Evolutionary conservation across 2,113 vertebrate genomes (phyloP).

Genomic region (Forbesichthys papilliferus): DNA sequence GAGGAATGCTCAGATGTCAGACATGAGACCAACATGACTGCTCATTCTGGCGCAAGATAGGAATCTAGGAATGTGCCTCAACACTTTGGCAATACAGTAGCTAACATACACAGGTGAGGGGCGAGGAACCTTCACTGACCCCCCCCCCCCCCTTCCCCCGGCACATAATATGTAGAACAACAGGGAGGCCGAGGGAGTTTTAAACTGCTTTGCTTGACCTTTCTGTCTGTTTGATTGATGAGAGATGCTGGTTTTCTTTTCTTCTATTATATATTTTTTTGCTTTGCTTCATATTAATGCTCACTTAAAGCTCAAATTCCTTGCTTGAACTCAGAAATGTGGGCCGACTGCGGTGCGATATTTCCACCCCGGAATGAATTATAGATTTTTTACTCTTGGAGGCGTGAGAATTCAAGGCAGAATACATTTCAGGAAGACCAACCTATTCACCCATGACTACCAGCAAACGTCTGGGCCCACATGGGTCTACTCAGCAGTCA

Average conservation of each 20-base stretch:
- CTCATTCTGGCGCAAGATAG: constrained; percentile 22
- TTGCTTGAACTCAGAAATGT: constrained; percentile 33
- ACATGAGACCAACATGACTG: constrained; percentile 26
- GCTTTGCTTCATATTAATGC: too few relatives aligned
- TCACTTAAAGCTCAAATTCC: constrained; percentile 18
- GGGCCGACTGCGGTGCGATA: constrained; percentile 65
- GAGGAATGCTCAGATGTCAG: constrained; percentile 42
- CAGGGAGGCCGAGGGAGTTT: constrained; percentile 19
- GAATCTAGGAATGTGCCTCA: constrained; percentile 22
- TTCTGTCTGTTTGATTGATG: constrained; percentile 27
- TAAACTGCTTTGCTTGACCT: constrained; percentile 45
- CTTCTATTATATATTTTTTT: too few relatives aligned
- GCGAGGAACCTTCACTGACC: background rate
- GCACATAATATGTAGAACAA: constrained; percentile 37
- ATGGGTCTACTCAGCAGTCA: too few relatives aligned
- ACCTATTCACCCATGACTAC: constrained; percentile 24
- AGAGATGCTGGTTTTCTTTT: constrained; percentile 26
- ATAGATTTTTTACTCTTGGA: constrained; percentile 65
- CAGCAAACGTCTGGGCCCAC: constrained; percentile 25
- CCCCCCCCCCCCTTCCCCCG: background rate
- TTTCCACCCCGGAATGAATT: constrained; percentile 72
- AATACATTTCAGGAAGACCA: constrained; percentile 33
- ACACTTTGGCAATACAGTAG: constrained; percentile 23
- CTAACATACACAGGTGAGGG: constrained; percentile 38
- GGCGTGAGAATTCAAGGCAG: constrained; percentile 50